Evolutionary conservation across 2,888 invertebrate species (phyloP), one percentile per base, ranked within the genome.

Genomic region (Apamea epomidion): DNA sequence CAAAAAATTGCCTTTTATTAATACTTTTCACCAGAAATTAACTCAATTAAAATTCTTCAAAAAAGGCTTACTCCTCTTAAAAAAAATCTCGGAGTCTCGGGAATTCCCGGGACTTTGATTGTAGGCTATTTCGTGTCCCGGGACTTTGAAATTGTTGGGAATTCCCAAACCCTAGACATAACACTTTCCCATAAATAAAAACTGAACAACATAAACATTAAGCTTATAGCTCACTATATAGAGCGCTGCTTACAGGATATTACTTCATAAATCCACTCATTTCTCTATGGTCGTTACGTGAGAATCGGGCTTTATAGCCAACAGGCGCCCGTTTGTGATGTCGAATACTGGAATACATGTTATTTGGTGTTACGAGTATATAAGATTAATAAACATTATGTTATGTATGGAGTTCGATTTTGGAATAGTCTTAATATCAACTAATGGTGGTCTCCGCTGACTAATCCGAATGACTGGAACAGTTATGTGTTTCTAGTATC

Each of bases 261-360:
- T 85, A 85, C 88, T 85, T 69, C 78, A 86, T 86, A 86, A 86
- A 86, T 85, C 76, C 72, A 82, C 74, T 79, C 77, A 78, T 79
- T 85, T 85, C 76, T 78, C 48, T 77, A 85, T 81, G 85, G 68
- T 21, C 70, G 70, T 71, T 84, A 86, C 87, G 85, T 87, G 87
- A 87, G 78, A 76, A 65, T 67, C 58, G 45, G 29, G n/a, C 67
- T 84, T 87, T 86, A 86, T 87, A 60, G 71, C 81, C 37, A 68
- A 25, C 73, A 48, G 71, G 74, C 80, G 65, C 68, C 68, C 54
- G 21, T 51, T 69, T 79, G 73, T 87, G 37, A 75, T 79, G 8
- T 70, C 48, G 37, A 64, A 45, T 29, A 45, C 0, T n/a, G n/a
- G 25, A 81, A 18, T 80, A 78, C 65, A 29, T 74, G 32, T 54